Evolutionary conservation across 2,888 invertebrate species (phyloP), one percentile per base, ranked within the genome.

Genomic region (Podabrus alpinus): DNA sequence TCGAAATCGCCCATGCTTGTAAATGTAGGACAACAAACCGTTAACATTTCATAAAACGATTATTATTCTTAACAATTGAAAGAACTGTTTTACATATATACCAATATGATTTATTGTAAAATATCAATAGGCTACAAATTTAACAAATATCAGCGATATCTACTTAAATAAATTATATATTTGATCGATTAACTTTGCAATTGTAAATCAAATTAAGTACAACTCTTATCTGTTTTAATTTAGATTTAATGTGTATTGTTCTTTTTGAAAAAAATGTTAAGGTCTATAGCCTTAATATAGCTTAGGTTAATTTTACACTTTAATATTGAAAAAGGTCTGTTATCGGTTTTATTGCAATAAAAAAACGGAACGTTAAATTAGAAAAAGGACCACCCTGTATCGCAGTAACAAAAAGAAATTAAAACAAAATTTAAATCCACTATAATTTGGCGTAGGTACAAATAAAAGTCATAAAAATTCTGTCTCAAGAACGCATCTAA

Each of bases 21-120:
- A 71, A 71, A 74, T 74, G 70, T 74, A 74, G 74, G 74, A 29
- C 74, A 74, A 15, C 59, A 68, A 74, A 74, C 74, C 74, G 74
- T 74, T 74, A 71, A 66, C 15, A 67, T 70, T 71, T 74, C 67
- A 73, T 73, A 72, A 72, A 66, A 66, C 61, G 59, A 72, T 72
- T 72, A 72, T 72, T 64, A 64, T 72, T 45, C 45, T 45, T 45
- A 60, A 72, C 72, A 72, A 72, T 72, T 66, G 67, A 60, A 72
- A 59, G 59, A 68, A 45, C 60, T 60, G 62, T 64, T 61, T 72
- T 62, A 67, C 24, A 71, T 60, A 71, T 59, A 61, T 25, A 25
- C 11, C 67, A 72, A 59, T 72, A 45, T n/a, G 45, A 45, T n/a
- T 45, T 45, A 45, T 45, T 45, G 45, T 9, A 45, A 45, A 45